These are phyloP conservation scores for Mesocricetus auratus DNA, from an alignment of 2,113 vertebrate species.

Conservation along the genomic window DNA sequence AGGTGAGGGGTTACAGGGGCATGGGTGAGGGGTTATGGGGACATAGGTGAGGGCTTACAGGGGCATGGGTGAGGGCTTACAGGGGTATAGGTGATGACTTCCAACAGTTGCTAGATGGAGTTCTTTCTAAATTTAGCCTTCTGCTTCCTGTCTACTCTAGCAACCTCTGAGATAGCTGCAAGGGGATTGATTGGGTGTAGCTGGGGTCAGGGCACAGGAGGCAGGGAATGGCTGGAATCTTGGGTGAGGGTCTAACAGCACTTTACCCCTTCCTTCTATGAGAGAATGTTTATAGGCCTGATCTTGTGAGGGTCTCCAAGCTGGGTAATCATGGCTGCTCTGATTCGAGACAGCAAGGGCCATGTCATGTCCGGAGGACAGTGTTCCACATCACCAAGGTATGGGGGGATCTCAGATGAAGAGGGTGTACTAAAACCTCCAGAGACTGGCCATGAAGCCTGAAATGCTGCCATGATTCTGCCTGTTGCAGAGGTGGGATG, in stretches of 20 bases:
- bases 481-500: no score
- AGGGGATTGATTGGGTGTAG: neutral
- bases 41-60: neutral
- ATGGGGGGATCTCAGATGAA: neutral
- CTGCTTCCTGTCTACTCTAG: neutral
- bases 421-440: neutral
- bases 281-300: neutral
- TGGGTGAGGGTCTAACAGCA: neutral
- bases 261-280: neutral
- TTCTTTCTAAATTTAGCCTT: neutral
- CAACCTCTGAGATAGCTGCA: neutral
- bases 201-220: neutral
- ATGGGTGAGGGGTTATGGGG: neutral
- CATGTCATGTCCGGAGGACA: neutral
- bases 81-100: neutral
- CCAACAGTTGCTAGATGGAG: neutral
- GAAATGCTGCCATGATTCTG: neutral
- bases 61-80: neutral
- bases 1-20: no score
- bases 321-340: constrained; percentile 18
- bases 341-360: neutral
- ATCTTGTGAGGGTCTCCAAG: neutral
- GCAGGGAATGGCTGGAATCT: neutral
- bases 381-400: neutral
- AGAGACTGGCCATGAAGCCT: neutral